These are phyloP conservation scores for Arrhamphus sclerolepis DNA, from an alignment of 2,797 vertebrate genomes.

Conservation along the genomic window DNA sequence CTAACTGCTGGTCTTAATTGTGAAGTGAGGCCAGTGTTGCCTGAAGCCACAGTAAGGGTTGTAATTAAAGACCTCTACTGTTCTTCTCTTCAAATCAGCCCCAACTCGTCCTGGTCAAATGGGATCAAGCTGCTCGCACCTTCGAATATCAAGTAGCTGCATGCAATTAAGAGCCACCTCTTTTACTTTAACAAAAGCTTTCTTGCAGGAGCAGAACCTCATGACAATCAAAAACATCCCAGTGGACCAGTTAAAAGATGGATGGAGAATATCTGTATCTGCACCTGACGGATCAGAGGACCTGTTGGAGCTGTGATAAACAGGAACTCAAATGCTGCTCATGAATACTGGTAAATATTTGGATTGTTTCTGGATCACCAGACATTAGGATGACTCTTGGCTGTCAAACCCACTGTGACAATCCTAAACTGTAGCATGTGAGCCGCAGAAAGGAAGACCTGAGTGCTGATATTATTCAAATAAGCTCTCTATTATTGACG, in stretches of 20 bases:
- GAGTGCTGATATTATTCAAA: constrained; percentile 57
- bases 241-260: constrained; percentile 27
- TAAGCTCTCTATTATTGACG: constrained; percentile 65
- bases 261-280: constrained; percentile 60
- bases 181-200: constrained; percentile 28
- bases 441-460: constrained; percentile 37
- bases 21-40: constrained; percentile 65
- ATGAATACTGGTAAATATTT: constrained; percentile 72
- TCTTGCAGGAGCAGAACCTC: constrained; percentile 27
- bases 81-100: constrained; percentile 78
- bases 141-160: constrained; percentile 75
- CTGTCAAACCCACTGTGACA: constrained; percentile 44
- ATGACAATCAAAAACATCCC: constrained; percentile 26
- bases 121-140: constrained; percentile 61
- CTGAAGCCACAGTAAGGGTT: constrained; percentile 65
- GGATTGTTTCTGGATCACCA: constrained; percentile 65
- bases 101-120: constrained; percentile 70
- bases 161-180: constrained; percentile 19
- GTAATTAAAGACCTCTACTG: constrained; percentile 79
- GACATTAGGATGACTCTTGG: constrained; percentile 61
- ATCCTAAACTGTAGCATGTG: constrained; percentile 8
- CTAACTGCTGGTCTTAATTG: constrained; percentile 76
- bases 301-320: constrained; percentile 34
- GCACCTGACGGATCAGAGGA: constrained; percentile 48
- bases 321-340: constrained; percentile 57